Percentiles rank a stretch among this genome's conserved stretches.
Conservation (phyloP, 2,888 invertebrate genomes). For the Dryobota labecula region DNA sequence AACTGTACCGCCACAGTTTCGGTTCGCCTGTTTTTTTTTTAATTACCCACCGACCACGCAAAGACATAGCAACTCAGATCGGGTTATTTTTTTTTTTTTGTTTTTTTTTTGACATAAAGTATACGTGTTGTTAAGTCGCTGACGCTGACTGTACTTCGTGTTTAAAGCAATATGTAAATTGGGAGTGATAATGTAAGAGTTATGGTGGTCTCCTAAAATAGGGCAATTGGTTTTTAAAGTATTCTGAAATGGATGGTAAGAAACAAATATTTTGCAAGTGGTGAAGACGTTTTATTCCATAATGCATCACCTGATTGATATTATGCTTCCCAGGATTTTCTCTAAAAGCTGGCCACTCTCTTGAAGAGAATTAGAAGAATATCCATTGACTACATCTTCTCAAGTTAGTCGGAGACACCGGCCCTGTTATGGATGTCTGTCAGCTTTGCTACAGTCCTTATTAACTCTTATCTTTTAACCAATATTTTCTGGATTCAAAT, state of each 20-base stretch:
- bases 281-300: constrained; percentile 1
- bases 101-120: constrained; percentile 16
- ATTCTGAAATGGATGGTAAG: not conserved
- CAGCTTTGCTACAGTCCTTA: not conserved
- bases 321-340: not conserved
- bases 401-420: too few species aligned
- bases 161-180: constrained; percentile 35
- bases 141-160: constrained; percentile 25
- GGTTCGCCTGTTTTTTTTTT: constrained; percentile 80
- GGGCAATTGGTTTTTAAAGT: not conserved
- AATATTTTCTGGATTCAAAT: not conserved
- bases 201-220: constrained; percentile 1
- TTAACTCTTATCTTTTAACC: not conserved
- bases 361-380: not conserved
- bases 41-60: constrained; percentile 75
- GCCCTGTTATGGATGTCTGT: not conserved
- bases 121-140: constrained; percentile 12
- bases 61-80: constrained; percentile 64
- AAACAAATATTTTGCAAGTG: not conserved
- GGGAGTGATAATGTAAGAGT: constrained; percentile 20
- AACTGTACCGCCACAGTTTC: constrained; percentile 87
- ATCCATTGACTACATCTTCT: not conserved
- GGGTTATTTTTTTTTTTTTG: constrained; percentile 56
- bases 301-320: not conserved
- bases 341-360: not conserved